phyloP scores from a whole-genome alignment of 2,113 vertebrate genomes.

The Isichthys henryi region DNA sequence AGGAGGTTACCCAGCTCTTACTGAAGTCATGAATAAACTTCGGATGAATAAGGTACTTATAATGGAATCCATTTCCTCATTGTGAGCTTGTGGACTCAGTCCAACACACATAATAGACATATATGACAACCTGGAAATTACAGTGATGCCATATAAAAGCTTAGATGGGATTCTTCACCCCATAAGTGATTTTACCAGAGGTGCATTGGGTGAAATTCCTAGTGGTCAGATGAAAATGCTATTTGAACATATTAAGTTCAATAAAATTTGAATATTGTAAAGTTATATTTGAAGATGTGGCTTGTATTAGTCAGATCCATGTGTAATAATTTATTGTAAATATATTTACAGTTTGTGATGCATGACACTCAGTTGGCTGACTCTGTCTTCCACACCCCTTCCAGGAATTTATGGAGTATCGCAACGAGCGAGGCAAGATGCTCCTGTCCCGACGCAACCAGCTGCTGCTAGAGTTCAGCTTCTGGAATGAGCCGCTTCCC shows the following conservation, averaged over 20 bases:
- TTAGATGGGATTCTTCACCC: not conserved
- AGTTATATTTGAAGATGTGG: not conserved
- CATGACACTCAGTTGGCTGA: not conserved
- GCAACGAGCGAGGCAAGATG: slow-evolving; percentile 84
- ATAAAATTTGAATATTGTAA: not conserved
- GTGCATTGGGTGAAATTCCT: not conserved
- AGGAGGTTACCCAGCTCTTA: slow-evolving; percentile 96
- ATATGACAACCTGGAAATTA: not conserved
- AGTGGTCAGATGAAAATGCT: not conserved
- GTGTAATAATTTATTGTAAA: not conserved
- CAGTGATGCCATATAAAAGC: not conserved
- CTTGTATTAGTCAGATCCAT: not conserved
- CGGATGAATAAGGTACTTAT: slow-evolving; percentile 78
- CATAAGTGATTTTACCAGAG: not conserved
- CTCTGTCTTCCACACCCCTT: slow-evolving; percentile 27
- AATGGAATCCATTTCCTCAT: not conserved
- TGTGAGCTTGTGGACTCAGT: not conserved
- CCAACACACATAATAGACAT: not conserved
- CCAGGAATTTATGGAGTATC: slow-evolving; percentile 81
- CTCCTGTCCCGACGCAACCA: slow-evolving; percentile 90
- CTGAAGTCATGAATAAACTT: slow-evolving; percentile 95
- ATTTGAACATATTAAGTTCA: not conserved
- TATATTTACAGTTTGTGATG: not conserved
- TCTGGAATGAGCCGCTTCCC: slow-evolving; percentile 90
- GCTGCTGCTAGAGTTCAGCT: slow-evolving; percentile 89